Evolutionary conservation across 2,797 vertebrate species (phyloP).

Genomic region (Fistularia commersonii): DNA sequence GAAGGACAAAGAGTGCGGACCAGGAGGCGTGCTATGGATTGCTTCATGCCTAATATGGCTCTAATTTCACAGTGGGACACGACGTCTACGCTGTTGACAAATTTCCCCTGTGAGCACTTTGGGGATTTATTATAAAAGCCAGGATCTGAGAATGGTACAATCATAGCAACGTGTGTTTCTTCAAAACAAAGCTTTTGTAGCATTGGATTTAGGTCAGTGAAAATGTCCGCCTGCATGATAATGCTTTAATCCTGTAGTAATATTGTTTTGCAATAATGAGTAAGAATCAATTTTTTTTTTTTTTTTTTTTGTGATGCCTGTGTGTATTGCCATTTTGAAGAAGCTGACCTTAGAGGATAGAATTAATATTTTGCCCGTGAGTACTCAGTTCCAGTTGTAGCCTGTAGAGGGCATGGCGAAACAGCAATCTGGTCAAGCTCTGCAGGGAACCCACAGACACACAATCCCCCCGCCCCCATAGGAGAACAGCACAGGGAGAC

Average conservation of each 20-base stretch:
- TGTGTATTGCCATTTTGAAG: constrained; percentile 8
- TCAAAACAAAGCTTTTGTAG: no score
- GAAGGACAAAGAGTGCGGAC: constrained; percentile 63
- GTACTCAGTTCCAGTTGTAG: constrained; percentile 57
- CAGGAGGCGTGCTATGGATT: constrained; percentile 63
- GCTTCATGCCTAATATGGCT: constrained; percentile 67
- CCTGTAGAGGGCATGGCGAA: constrained; percentile 88
- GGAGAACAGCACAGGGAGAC: constrained; percentile 57
- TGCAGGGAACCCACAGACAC: constrained; percentile 47
- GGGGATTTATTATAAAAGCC: neutral
- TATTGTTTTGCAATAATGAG: neutral
- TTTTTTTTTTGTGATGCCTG: constrained; percentile 2
- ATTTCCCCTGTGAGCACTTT: constrained; percentile 43
- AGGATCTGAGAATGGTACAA: constrained; percentile 5
- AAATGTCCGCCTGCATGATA: no score
- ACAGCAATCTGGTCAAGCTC: constrained; percentile 67
- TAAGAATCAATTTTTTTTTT: neutral
- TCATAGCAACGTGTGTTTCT: neutral
- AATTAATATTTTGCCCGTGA: constrained; percentile 4
- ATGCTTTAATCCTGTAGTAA: neutral
- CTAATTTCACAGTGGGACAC: constrained; percentile 67
- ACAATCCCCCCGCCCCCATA: constrained; percentile 59
- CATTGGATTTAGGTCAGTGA: no score
- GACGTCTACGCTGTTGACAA: constrained; percentile 54
- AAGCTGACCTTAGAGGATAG: constrained; percentile 20